Evolutionary conservation across 2,797 vertebrate genomes (phyloP).

Genomic region (Phataginus tricuspis): DNA sequence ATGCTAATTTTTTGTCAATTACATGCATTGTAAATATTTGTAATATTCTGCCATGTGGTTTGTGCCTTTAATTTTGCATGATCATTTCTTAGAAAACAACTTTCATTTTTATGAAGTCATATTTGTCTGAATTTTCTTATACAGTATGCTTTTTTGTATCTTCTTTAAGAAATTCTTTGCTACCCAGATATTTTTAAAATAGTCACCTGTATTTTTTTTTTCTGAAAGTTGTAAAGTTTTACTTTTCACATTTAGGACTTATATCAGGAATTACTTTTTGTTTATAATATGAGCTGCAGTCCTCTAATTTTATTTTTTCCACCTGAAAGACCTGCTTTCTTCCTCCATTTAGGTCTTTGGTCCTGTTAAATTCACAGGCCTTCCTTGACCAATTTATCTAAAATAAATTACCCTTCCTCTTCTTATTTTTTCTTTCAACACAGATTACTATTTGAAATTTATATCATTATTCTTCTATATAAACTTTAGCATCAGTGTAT

Average conservation of each 20-base stretch:
- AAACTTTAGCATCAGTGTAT: background rate
- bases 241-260: background rate
- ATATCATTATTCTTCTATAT: background rate
- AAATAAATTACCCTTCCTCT: background rate
- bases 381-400: background rate
- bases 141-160: background rate
- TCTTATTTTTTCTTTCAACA: background rate
- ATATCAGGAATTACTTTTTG: background rate
- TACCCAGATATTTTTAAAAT: background rate
- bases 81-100: background rate
- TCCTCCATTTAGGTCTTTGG: background rate
- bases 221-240: background rate
- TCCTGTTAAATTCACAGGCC: background rate
- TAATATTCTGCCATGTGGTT: background rate
- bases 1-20: background rate
- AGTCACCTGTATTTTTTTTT: background rate
- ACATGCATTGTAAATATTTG: background rate
- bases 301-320: conserved; percentile 1
- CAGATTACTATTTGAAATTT: background rate
- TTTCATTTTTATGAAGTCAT: background rate
- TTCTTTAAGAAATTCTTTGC: background rate
- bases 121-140: conserved; percentile 15
- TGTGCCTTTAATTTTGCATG: background rate
- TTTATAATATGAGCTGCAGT: background rate
- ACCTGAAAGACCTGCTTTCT: background rate